These are phyloP conservation scores for Tricholauxania praeusta DNA, from an alignment of 2,888 invertebrate species.

Conservation along the genomic window DNA sequence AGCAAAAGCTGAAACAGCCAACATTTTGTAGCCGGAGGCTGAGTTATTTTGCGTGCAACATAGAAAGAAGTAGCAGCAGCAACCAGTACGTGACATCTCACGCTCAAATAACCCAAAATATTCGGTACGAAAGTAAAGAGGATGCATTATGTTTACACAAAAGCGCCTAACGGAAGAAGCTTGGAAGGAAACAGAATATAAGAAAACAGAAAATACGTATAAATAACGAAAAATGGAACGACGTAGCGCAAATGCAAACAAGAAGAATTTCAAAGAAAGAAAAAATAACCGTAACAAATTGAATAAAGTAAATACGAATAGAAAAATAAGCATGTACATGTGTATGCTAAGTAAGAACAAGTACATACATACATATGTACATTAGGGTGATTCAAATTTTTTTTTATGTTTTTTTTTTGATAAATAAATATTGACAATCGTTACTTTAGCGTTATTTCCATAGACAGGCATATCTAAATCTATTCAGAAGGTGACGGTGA, in stretches of 20 bases:
- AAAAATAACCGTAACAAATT: slow-evolving; percentile 25
- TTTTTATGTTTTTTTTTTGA: too few species aligned
- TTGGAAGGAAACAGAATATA: neutral
- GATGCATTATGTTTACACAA: slow-evolving; percentile 20
- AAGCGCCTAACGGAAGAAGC: neutral
- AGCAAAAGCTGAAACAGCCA: slow-evolving; percentile 5
- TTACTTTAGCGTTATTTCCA: too few species aligned
- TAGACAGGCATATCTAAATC: too few species aligned
- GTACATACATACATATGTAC: too few species aligned
- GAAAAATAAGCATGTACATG: slow-evolving; percentile 23
- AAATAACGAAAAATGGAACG: slow-evolving; percentile 19
- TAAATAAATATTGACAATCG: too few species aligned
- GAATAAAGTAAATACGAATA: slow-evolving; percentile 34
- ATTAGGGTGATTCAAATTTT: too few species aligned
- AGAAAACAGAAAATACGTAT: neutral
- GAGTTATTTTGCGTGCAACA: slow-evolving; percentile 18
- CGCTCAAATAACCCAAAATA: slow-evolving; percentile 18
- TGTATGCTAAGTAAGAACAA: neutral
- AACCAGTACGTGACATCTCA: slow-evolving; percentile 24
- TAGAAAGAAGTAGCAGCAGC: slow-evolving; percentile 8
- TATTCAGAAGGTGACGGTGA: too few species aligned
- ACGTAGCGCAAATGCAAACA: slow-evolving; percentile 12
- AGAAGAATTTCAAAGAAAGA: neutral
- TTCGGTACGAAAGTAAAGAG: slow-evolving; percentile 3
- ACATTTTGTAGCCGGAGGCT: slow-evolving; percentile 14